These are phyloP conservation scores for Adineta ricciae DNA, from an alignment of 2,888 invertebrate genomes.

Conservation along the genomic window DNA sequence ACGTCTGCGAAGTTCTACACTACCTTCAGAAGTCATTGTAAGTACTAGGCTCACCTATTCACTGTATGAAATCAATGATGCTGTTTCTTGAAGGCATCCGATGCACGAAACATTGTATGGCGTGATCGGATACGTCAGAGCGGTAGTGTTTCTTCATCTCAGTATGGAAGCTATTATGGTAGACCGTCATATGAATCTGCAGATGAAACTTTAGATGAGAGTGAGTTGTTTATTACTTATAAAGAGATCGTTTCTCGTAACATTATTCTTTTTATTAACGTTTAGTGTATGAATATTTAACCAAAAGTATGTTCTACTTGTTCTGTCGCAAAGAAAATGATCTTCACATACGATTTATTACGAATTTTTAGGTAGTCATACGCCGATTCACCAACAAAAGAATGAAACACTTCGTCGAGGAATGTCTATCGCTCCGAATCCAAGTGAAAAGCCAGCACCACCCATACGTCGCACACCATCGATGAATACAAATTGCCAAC, in stretches of 20 bases:
- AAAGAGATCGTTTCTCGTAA: not conserved
- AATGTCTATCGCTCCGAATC: not conserved
- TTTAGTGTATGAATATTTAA: slow-evolving; percentile 12
- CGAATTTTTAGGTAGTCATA: not conserved
- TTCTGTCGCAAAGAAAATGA: too few species aligned
- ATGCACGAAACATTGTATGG: not conserved
- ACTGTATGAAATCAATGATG: not conserved
- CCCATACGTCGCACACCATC: slow-evolving; percentile 15
- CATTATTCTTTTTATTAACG: not conserved
- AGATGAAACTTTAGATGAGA: not conserved
- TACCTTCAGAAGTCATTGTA: not conserved
- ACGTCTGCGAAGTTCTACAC: not conserved
- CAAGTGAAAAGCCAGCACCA: slow-evolving; percentile 10
- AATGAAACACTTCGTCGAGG: slow-evolving; percentile 1
- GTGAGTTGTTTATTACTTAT: not conserved
- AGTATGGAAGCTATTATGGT: slow-evolving; percentile 14
- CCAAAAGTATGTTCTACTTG: not conserved
- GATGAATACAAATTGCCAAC: slow-evolving; percentile 7
- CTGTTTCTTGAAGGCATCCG: not conserved
- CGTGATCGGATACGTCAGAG: not conserved
- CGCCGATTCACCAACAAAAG: not conserved
- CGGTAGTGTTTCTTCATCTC: not conserved
- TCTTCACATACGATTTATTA: too few species aligned
- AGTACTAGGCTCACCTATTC: not conserved
- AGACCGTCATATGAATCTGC: not conserved